These are phyloP conservation scores for Nipponia nippon DNA, from an alignment of 2,113 vertebrate species.

Conservation along the genomic window DNA sequence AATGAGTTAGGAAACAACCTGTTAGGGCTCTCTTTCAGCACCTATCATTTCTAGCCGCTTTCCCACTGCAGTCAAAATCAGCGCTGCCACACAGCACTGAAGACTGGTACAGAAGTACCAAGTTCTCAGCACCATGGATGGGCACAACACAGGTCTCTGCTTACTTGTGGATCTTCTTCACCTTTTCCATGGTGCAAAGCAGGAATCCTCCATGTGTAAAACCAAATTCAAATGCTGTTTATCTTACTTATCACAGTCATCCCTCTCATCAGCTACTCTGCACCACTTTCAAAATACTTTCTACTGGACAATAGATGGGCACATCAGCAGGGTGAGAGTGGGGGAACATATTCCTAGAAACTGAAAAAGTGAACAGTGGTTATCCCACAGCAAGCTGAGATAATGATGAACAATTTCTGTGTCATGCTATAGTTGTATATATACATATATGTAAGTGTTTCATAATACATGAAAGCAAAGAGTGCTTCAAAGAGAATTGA, in stretches of 20 bases:
- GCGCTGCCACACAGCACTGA: neutral
- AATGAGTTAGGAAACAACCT: neutral
- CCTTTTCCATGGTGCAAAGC: neutral
- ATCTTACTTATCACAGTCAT: neutral
- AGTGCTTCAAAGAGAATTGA: neutral
- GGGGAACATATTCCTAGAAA: neutral
- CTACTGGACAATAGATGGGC: neutral
- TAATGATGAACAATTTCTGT: neutral
- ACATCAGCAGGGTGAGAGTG: neutral
- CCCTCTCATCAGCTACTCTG: neutral
- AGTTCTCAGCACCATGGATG: fast-evolving
- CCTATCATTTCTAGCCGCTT: neutral
- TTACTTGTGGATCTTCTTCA: neutral
- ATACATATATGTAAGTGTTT: neutral
- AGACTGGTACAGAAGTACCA: neutral
- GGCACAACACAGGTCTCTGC: neutral
- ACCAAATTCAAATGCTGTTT: neutral
- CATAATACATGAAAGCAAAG: neutral
- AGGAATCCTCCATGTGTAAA: neutral
- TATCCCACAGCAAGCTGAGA: neutral
- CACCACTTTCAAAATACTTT: neutral
- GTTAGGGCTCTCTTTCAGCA: neutral
- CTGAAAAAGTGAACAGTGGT: fast-evolving
- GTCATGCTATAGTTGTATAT: too few relatives aligned
- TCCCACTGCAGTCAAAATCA: neutral